phyloP scores from a whole-genome alignment of 1,140 invertebrate genomes.

The Drosophila willistoni region DNA sequence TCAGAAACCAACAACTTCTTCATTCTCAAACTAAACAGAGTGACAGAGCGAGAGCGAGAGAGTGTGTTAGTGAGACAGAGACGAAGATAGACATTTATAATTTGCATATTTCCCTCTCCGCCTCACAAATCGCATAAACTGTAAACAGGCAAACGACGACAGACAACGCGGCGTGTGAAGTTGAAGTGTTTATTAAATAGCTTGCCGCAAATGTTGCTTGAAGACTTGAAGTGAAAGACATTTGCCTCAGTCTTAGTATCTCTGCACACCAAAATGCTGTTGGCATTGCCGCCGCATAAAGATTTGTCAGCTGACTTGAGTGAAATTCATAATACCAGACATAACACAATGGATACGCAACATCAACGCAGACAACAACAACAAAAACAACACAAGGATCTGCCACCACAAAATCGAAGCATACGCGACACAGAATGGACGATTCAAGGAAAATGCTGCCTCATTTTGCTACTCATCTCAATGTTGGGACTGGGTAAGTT shows the following conservation, averaged over 20 bases:
- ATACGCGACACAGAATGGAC: conserved; percentile 31
- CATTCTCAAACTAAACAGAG: conserved; percentile 1
- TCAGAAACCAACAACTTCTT: background rate
- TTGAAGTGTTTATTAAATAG: conserved; percentile 79
- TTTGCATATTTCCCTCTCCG: conserved; percentile 43
- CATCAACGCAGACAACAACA: background rate
- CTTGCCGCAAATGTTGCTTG: conserved; percentile 57
- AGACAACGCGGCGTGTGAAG: conserved; percentile 56
- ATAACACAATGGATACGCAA: conserved; percentile 31
- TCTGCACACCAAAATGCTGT: conserved; percentile 38
- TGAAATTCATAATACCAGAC: conserved; percentile 48
- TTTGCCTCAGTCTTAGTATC: conserved; percentile 28
- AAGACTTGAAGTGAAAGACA: conserved; percentile 36
- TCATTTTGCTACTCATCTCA: conserved; percentile 37
- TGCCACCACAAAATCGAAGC: conserved; percentile 29
- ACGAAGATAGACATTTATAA: conserved; percentile 50
- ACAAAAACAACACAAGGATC: conserved; percentile 12
- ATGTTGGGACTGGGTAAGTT: conserved; percentile 61
- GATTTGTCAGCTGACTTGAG: conserved; percentile 47
- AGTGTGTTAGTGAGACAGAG: background rate
- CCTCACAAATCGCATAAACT: conserved; percentile 21
- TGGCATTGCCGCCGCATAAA: conserved; percentile 43
- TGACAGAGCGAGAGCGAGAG: background rate
- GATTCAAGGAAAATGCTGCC: conserved; percentile 17
- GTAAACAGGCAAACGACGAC: conserved; percentile 36